Conservation (phyloP, 2,113 vertebrate species). For the Empidonax alnorum region DNA sequence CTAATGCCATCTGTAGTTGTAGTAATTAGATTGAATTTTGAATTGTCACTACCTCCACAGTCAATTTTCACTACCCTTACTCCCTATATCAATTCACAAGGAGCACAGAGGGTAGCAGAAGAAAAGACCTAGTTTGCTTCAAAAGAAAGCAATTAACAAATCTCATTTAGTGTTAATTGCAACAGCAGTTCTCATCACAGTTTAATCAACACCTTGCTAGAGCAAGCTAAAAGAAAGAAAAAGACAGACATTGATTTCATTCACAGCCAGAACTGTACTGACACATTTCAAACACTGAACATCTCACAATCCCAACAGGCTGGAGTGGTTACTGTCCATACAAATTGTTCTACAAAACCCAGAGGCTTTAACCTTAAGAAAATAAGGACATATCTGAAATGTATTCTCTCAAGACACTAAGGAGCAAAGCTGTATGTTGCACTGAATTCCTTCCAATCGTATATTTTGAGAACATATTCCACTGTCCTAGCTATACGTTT, state of each 20-base stretch:
- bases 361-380: neutral
- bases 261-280: neutral
- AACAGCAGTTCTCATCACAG: neutral
- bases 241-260: constrained; percentile 9
- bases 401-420: neutral
- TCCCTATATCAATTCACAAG: neutral
- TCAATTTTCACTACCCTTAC: constrained; percentile 32
- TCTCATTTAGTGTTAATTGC: constrained; percentile 59
- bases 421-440: neutral
- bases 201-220: constrained; percentile 69
- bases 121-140: neutral
- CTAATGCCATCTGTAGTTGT: neutral
- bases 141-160: constrained; percentile 63
- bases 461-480: neutral
- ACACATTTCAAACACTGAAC: neutral
- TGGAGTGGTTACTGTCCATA: neutral
- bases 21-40: constrained; percentile 43
- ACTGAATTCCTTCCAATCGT: neutral
- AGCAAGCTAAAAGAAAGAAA: neutral
- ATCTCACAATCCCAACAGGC: neutral
- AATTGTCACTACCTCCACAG: constrained; percentile 16
- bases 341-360: neutral
- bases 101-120: neutral
- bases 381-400: neutral
- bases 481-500: neutral